Evolutionary conservation across 2,113 vertebrate genomes (phyloP), one percentile per base, ranked within the genome.

Genomic region (Leptobrachium leishanense): DNA sequence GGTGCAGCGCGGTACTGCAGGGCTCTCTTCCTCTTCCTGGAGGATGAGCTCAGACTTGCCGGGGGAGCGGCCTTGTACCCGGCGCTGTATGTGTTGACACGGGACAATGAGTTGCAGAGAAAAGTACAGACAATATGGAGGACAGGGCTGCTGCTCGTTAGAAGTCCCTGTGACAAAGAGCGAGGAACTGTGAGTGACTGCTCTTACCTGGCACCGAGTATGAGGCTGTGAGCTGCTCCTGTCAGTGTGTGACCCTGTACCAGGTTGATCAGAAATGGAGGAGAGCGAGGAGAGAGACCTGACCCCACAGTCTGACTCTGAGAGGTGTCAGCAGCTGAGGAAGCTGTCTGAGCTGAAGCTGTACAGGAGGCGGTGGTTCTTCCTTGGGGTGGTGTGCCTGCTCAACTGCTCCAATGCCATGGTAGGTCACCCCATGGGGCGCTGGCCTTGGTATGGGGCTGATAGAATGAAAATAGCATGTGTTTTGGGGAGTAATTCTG

Each of bases 391-490:
- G 2, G 75, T 96, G 43, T 94, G 94, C 72, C 74, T 97, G 68
- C 78, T 97, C 0, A 97, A 94, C 92, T 93, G 91, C 83, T 97
- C 95, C 81, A 97, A 97, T 72, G 92, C 95, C 0, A 90, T 83
- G 94, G 96, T 97, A 89, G 12, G 44, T 63, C 44, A 64, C 46
- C 4, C 46, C 46, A 4, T 50, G 46, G 46, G 46, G 46, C 4
- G 4, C 46, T 50, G 20, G 20, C 20, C 20, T 31, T 31, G 20
- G 20, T 31, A 31, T 31, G 20, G 20, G 20, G 20, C 20, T 31
- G 20, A 31, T 31, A 31, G 20, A 31, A 31, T 31, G 20, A 31
- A 31, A 31, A 31, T 31, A 31, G 20, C 20, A 31, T 31, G 20
- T 31, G 20, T 31, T 31, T 31, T 31, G 20, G 20, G 20, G 20